These are phyloP conservation scores for Dryobota labecula DNA, from an alignment of 2,888 invertebrate genomes.

Conservation along the genomic window DNA sequence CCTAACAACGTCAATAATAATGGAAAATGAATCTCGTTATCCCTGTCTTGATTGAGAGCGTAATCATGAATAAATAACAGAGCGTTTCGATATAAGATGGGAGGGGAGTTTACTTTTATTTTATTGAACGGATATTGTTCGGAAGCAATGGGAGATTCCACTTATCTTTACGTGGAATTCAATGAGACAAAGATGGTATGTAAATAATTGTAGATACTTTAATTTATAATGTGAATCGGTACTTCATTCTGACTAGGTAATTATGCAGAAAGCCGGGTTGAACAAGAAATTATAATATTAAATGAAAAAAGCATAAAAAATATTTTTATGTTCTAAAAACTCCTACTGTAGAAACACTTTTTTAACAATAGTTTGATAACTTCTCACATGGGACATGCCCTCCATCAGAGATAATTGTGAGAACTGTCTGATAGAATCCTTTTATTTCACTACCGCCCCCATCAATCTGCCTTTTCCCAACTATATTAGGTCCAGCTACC, in stretches of 20 bases:
- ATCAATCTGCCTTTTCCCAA: too few species aligned
- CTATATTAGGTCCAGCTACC: too few species aligned
- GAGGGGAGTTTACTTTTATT: constrained; percentile 43
- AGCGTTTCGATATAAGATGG: constrained; percentile 13
- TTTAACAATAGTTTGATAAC: too few species aligned
- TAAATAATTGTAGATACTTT: constrained; percentile 6
- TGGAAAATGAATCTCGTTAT: constrained; percentile 38
- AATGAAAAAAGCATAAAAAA: too few species aligned
- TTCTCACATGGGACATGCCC: too few species aligned
- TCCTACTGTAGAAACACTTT: too few species aligned
- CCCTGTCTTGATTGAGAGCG: constrained; percentile 17
- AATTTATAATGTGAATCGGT: not conserved
- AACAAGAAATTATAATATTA: not conserved
- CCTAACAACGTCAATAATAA: constrained; percentile 12
- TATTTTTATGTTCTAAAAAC: too few species aligned
- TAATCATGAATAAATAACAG: constrained; percentile 49
- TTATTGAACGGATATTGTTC: constrained; percentile 57
- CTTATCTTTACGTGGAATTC: constrained; percentile 28
- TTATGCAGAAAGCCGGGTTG: not conserved
- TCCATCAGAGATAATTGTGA: too few species aligned
- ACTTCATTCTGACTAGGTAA: not conserved
- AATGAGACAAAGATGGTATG: not conserved
- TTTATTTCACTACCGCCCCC: too few species aligned
- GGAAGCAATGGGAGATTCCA: constrained; percentile 26
- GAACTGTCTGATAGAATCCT: too few species aligned